Percentiles rank a stretch among this genome's conserved stretches.
Evolutionary conservation across 2,797 vertebrate genomes (phyloP).

Genomic region (Microcaecilia unicolor): DNA sequence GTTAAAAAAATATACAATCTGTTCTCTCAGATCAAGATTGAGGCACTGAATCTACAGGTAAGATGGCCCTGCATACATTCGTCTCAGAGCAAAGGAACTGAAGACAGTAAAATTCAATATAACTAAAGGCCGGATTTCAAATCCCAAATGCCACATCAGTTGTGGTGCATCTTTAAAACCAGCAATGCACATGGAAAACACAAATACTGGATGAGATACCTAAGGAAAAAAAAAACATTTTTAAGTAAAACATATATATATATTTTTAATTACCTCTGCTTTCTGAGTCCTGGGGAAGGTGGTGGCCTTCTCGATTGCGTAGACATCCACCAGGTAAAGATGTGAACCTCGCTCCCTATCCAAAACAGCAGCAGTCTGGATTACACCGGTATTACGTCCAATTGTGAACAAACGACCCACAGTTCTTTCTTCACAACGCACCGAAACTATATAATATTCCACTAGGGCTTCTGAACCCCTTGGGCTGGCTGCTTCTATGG

Average conservation of each 20-base stretch:
- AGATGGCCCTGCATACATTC: too few species aligned
- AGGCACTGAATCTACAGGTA: too few species aligned
- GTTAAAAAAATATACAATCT: too few species aligned
- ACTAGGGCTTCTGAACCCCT: conserved; percentile 70
- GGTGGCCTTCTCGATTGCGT: conserved; percentile 83
- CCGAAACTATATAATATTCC: conserved; percentile 93
- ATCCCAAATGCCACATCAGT: too few species aligned
- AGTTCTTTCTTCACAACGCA: conserved; percentile 72
- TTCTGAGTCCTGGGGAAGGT: conserved; percentile 79
- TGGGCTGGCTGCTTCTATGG: conserved; percentile 81
- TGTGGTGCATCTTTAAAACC: too few species aligned
- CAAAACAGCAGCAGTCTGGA: conserved; percentile 89
- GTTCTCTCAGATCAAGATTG: too few species aligned
- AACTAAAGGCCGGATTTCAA: too few species aligned
- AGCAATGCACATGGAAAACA: too few species aligned
- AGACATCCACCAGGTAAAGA: conserved; percentile 92
- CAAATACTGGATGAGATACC: too few species aligned
- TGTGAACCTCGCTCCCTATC: conserved; percentile 88
- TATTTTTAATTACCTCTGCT: conserved; percentile 88
- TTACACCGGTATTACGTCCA: conserved; percentile 75
- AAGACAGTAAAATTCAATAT: too few species aligned
- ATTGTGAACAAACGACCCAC: conserved; percentile 91
- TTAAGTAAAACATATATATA: conserved; percentile 1
- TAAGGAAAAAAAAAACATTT: neutral
- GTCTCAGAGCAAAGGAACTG: too few species aligned